A percentile compares a stretch with the other conserved stretches of the same genome.
These are phyloP conservation scores for Anguilla pacifica DNA, from an alignment of 2,797 vertebrate species.

Conservation along the genomic window DNA sequence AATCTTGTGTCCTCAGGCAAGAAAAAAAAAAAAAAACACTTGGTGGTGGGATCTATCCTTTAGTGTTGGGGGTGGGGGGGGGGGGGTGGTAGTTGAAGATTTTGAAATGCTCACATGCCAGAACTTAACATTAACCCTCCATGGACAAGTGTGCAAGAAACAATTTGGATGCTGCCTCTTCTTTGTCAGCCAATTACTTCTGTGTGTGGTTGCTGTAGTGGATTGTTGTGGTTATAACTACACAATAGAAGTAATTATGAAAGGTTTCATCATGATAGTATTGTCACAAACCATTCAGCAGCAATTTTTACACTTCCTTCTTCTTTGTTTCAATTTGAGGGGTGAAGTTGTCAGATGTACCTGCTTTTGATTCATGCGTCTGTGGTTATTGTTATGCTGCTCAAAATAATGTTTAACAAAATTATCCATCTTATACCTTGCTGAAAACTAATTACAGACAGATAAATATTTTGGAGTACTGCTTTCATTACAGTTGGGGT, in stretches of 20 bases:
- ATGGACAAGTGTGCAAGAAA: constrained; percentile 6
- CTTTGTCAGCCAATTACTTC: not conserved
- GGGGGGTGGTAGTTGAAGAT: constrained; percentile 1
- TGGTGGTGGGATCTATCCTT: constrained; percentile 37
- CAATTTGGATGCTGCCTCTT: not conserved
- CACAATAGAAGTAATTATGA: not conserved
- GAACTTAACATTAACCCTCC: constrained; percentile 29
- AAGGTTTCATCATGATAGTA: not conserved
- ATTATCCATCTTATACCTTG: not conserved
- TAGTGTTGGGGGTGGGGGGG: not conserved
- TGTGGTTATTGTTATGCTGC: not conserved
- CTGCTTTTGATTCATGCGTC: not conserved
- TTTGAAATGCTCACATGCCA: constrained; percentile 45
- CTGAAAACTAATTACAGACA: not conserved
- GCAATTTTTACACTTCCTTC: not conserved
- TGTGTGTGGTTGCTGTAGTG: not conserved
- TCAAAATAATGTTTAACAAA: not conserved
- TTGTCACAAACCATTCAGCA: not conserved
- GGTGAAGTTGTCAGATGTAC: not conserved
- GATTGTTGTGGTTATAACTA: not conserved
- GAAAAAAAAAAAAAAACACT: constrained; percentile 20
- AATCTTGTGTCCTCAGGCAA: constrained; percentile 42
- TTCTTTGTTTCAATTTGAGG: not conserved
- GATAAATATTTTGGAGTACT: not conserved
- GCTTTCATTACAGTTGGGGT: not conserved